Base-by-base conservation (phyloP, 2,888 invertebrate species). In the Dryadula phaetusa region DNA sequence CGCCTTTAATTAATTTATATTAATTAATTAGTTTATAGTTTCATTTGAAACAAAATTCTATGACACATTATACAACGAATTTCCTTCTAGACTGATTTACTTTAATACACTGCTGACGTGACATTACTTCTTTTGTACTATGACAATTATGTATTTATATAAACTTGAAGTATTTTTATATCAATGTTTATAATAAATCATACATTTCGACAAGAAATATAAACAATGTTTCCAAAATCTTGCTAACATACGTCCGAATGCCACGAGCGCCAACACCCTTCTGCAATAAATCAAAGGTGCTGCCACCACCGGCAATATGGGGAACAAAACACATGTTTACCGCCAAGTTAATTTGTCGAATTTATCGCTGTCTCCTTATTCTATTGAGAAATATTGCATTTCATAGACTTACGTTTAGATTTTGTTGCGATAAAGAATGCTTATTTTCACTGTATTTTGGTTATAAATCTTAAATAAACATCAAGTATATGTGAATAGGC, bases 281-380 rank as follows among this genome's bases (percentile, higher is more conserved):
- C 72, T 82, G 82, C 82, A 74, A 91, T 92, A 92, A 92, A 92
- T 92, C 92, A 90, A 80, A 79, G 74, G 86, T 85, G 89, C 86
- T 87, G 90, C 90, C 88, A 83, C 87, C 88, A 84, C 79, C 88
- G 87, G 85, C 88, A 90, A 90, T 91, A 90, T 91, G 86, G 89
- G 89, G 87, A 83, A 85, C 84, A 84, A 88, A 91, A 92, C 92
- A 91, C 88, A 90, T 92, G 92, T 92, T 91, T 91, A 90, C 92
- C 83, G 82, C 85, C 85, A 83, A 89, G 92, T 92, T 92, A 92
- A 92, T 92, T 92, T 92, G 92, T 88, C 85, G 88, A 89, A 90
- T 92, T 90, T 90, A 90, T 92, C 91, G 83, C 85, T 85, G 89
- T 88, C 88, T 87, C 77, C 76, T 79, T 82, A 77, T 78, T 81